These are phyloP conservation scores for Dolichotis patagonum DNA, from an alignment of 2,113 vertebrate genomes.

Conservation along the genomic window DNA sequence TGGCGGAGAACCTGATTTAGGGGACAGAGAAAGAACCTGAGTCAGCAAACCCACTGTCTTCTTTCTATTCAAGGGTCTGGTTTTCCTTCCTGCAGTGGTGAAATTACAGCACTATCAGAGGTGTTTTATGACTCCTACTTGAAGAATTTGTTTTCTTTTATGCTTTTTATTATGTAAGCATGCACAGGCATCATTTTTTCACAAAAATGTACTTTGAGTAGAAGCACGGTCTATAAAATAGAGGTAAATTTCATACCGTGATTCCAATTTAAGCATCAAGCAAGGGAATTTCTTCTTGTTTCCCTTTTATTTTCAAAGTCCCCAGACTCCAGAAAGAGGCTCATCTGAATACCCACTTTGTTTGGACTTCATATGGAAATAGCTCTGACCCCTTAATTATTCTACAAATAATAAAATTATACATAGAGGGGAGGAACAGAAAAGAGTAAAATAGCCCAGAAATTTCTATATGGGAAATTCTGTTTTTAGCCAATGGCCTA, in stretches of 20 bases:
- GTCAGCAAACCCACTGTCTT: neutral
- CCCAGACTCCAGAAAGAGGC: neutral
- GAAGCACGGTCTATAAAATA: neutral
- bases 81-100: neutral
- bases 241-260: neutral
- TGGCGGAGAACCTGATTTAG: neutral
- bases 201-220: neutral
- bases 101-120: neutral
- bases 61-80: neutral
- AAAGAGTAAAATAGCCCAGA: neutral
- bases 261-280: neutral
- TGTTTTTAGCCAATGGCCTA: slow-evolving; percentile 42
- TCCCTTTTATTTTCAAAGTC: slow-evolving; percentile 30
- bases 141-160: neutral
- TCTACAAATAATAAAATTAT: slow-evolving; percentile 39
- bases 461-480: neutral
- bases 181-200: neutral
- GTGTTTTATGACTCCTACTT: neutral
- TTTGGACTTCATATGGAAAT: slow-evolving; percentile 50
- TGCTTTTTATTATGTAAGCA: neutral
- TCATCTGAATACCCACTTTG: slow-evolving; percentile 5
- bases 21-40: neutral
- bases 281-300: neutral
- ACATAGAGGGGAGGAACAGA: neutral
- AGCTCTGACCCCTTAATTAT: slow-evolving; percentile 12